Conservation (phyloP, 2,888 invertebrate genomes). For the Eilema depressum region DNA sequence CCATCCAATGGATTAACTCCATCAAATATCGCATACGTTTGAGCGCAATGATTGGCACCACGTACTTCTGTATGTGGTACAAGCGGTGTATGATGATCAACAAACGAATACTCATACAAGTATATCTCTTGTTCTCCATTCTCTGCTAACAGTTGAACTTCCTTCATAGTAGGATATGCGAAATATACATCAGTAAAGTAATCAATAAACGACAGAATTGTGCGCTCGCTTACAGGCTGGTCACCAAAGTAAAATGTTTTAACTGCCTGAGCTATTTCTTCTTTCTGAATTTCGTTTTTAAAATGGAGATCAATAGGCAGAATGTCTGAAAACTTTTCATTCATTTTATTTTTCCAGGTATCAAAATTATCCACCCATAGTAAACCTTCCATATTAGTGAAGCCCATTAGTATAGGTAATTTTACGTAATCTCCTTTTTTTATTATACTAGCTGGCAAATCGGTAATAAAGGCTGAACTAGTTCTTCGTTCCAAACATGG, state of each 20-base stretch:
- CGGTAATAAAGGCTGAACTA: conserved; percentile 41
- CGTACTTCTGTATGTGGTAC: conserved; percentile 49
- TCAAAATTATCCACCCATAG: conserved; percentile 42
- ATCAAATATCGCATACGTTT: conserved; percentile 46
- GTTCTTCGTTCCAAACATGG: conserved; percentile 60
- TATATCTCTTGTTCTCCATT: conserved; percentile 56
- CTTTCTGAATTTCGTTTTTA: conserved; percentile 48
- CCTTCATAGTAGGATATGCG: conserved; percentile 56
- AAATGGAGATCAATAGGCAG: conserved; percentile 62
- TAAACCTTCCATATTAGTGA: conserved; percentile 61
- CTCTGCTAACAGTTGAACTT: conserved; percentile 48
- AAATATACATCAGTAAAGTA: conserved; percentile 70
- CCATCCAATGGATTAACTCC: conserved; percentile 19
- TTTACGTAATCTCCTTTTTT: conserved; percentile 39
- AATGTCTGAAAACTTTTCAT: conserved; percentile 59
- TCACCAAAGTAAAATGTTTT: conserved; percentile 64
- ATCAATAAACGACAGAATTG: conserved; percentile 42
- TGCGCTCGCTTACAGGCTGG: conserved; percentile 38
- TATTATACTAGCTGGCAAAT: conserved; percentile 44
- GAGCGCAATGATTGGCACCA: conserved; percentile 60
- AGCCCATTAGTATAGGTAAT: conserved; percentile 55
- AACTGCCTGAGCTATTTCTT: conserved; percentile 48
- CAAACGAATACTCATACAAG: conserved; percentile 62
- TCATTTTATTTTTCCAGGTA: conserved; percentile 54
- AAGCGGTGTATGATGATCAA: conserved; percentile 44